These are phyloP conservation scores for Gymnoscelis rufifasciata DNA, from an alignment of 2,888 invertebrate species.

Conservation along the genomic window DNA sequence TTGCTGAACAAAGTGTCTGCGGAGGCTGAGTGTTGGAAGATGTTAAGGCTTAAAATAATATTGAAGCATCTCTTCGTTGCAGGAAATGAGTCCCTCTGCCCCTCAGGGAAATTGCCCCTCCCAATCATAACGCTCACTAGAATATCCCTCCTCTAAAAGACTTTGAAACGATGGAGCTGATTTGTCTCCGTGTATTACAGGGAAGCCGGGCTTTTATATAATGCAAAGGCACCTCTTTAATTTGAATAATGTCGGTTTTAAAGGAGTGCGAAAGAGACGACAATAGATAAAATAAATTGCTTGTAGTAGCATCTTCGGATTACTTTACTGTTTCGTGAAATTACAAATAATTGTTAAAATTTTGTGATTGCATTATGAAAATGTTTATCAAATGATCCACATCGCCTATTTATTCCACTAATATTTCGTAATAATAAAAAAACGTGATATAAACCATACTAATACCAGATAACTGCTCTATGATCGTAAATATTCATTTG, in stretches of 20 bases:
- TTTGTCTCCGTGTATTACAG: constrained; percentile 61
- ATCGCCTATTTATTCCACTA: no score
- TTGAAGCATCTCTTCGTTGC: constrained; percentile 58
- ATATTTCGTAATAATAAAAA: no score
- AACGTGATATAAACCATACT: no score
- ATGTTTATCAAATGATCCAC: no score
- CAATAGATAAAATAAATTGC: not conserved
- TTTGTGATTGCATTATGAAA: constrained; percentile 5
- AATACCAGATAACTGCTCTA: no score
- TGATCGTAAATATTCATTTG: no score
- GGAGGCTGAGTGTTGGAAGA: constrained; percentile 61
- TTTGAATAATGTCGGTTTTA: constrained; percentile 22
- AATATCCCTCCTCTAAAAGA: constrained; percentile 63
- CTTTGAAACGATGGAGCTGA: constrained; percentile 65
- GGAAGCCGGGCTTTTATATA: constrained; percentile 40
- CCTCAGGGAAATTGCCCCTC: constrained; percentile 73
- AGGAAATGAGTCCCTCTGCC: constrained; percentile 75
- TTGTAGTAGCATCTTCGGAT: no score
- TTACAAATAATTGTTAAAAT: no score
- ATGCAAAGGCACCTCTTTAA: constrained; percentile 20
- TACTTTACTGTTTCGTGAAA: no score
- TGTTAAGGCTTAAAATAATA: constrained; percentile 73
- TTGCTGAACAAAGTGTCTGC: constrained; percentile 28
- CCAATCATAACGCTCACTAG: constrained; percentile 69
- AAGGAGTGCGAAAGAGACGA: not conserved